Evolutionary conservation across 2,888 invertebrate species (phyloP).

Genomic region (Tetranychus piercei): DNA sequence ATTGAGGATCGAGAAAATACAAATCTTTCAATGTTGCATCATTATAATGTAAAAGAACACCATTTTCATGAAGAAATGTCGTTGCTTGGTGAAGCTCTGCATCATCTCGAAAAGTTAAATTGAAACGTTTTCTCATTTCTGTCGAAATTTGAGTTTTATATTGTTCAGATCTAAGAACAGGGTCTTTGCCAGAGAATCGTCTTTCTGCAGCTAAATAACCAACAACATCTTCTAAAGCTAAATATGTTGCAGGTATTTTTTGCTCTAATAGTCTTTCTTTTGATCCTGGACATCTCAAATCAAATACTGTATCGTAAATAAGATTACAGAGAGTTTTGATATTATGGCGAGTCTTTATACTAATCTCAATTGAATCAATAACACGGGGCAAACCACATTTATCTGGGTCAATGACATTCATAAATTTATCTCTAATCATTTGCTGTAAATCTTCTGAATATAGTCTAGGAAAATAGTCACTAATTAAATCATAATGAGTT

Average conservation of each 20-base stretch:
- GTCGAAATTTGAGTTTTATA: conserved; percentile 38
- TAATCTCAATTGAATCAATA: conserved; percentile 76
- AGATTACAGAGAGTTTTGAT: conserved; percentile 70
- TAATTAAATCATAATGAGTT: conserved; percentile 77
- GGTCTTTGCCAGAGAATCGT: conserved; percentile 38
- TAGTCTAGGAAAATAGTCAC: conserved; percentile 41
- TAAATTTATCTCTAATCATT: conserved; percentile 63
- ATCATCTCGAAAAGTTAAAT: conserved; percentile 48
- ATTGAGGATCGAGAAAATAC: conserved; percentile 91
- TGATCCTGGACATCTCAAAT: conserved; percentile 60
- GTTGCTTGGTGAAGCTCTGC: conserved; percentile 69
- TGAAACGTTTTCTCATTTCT: conserved; percentile 47
- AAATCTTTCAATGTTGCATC: conserved; percentile 81
- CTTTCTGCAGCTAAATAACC: conserved; percentile 58
- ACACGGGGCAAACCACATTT: conserved; percentile 85
- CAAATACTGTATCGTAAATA: conserved; percentile 81
- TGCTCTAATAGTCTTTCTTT: conserved; percentile 78
- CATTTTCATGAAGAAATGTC: conserved; percentile 90
- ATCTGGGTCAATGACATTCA: conserved; percentile 82
- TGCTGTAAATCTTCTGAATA: conserved; percentile 63
- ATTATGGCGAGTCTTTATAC: conserved; percentile 69
- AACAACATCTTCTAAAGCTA: conserved; percentile 81
- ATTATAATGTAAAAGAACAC: conserved; percentile 78
- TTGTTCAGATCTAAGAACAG: conserved; percentile 33
- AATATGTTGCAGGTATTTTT: conserved; percentile 82